Percentiles rank a stretch among this genome's conserved stretches.
These are phyloP conservation scores for Leptarthrus brevirostris DNA, from an alignment of 2,888 invertebrate genomes.

Conservation along the genomic window DNA sequence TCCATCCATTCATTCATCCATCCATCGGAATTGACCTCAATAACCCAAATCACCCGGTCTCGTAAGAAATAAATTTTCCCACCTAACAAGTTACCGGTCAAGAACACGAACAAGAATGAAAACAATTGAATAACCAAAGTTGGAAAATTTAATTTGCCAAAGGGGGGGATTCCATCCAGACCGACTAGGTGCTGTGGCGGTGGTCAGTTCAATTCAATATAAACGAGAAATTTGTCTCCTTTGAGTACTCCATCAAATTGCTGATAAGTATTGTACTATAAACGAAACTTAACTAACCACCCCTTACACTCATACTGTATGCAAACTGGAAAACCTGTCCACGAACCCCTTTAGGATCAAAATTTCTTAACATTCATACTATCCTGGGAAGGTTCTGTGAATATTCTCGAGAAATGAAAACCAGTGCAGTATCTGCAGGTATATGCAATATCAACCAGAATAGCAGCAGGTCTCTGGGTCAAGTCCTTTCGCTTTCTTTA, in stretches of 20 bases:
- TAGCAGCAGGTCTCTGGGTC: slow-evolving; percentile 28
- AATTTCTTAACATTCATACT: no score
- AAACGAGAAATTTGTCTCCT: neutral
- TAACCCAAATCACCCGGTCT: no score
- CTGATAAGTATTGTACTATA: no score
- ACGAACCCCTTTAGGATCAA: neutral
- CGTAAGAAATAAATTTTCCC: neutral
- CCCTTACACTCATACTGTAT: neutral
- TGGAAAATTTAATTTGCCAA: slow-evolving; percentile 1
- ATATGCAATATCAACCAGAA: neutral
- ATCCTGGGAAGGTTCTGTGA: no score
- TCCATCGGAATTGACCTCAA: no score
- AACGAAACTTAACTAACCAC: neutral
- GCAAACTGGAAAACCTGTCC: neutral
- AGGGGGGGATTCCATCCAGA: no score
- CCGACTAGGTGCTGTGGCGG: no score
- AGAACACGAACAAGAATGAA: neutral
- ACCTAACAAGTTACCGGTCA: slow-evolving; percentile 15
- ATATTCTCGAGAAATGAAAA: no score
- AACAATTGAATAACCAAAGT: slow-evolving; percentile 11
- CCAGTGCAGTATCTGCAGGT: neutral
- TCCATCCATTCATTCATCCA: no score
- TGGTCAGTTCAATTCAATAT: no score
- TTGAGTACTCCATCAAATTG: neutral
- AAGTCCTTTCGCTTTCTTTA: slow-evolving; percentile 35